These are phyloP conservation scores for Molossus alvarezi DNA, from an alignment of 2,797 vertebrate species.

Conservation along the genomic window DNA sequence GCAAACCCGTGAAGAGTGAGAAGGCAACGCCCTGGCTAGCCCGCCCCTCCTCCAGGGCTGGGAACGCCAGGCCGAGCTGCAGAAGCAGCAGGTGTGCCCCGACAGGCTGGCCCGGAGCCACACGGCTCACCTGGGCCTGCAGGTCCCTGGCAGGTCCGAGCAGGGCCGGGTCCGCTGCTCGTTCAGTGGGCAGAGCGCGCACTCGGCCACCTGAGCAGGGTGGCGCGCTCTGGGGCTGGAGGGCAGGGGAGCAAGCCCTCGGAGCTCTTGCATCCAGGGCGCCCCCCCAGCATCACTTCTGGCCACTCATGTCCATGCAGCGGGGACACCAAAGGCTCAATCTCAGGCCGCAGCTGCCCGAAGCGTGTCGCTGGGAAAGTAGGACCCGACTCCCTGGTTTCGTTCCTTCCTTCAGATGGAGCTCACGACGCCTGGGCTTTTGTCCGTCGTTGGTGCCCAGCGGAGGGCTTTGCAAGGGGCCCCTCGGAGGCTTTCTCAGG, in stretches of 20 bases:
- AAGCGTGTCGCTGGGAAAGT: constrained; percentile 59
- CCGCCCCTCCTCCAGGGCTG: no score
- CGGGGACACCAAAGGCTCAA: constrained; percentile 67
- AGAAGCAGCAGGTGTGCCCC: background rate
- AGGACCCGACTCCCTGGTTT: constrained; percentile 84
- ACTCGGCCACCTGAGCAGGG: background rate
- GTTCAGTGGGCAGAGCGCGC: background rate
- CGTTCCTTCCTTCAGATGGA: constrained; percentile 83
- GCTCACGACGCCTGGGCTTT: constrained; percentile 87
- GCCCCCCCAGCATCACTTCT: constrained; percentile 8
- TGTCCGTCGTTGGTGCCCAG: constrained; percentile 90
- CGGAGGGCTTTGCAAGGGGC: constrained; percentile 88
- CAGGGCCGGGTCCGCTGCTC: no score
- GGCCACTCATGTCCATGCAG: constrained; percentile 58
- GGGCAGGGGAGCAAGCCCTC: background rate
- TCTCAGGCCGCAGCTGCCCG: constrained; percentile 81
- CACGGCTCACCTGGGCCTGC: background rate
- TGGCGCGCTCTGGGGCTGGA: fast-evolving
- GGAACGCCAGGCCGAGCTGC: background rate
- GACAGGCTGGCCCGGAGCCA: background rate
- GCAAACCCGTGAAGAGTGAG: background rate
- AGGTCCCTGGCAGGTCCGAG: background rate
- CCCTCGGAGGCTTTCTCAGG: constrained; percentile 85
- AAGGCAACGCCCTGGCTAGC: background rate
- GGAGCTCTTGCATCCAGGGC: background rate